Percentiles rank a stretch among this genome's conserved stretches.
Evolutionary conservation across 2,888 invertebrate genomes (phyloP).

Genomic region (Seira ritae): DNA sequence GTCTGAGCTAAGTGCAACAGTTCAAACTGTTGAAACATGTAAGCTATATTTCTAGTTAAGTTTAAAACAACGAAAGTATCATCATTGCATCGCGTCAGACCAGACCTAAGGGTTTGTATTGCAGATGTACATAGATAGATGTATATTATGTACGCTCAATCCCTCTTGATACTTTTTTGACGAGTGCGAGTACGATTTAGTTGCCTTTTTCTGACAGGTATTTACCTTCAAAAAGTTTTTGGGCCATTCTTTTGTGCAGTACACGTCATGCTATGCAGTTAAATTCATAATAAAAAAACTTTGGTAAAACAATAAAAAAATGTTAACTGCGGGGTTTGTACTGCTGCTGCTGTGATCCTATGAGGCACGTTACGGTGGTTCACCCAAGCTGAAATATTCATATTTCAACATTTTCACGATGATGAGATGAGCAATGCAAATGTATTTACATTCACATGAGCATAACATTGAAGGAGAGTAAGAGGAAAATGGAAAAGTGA

Average conservation of each 20-base stretch:
- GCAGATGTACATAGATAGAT: too few relatives aligned
- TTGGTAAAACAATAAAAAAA: constrained; percentile 26
- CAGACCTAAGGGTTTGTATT: neutral
- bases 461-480: too few relatives aligned
- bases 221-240: constrained; percentile 10
- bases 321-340: constrained; percentile 3
- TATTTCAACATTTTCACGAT: constrained; percentile 41
- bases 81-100: too few relatives aligned
- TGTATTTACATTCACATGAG: too few relatives aligned
- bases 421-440: constrained; percentile 5
- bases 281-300: constrained; percentile 9
- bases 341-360: neutral
- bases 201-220: constrained; percentile 27
- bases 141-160: neutral
- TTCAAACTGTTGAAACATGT: neutral
- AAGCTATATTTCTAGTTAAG: neutral
- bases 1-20: neutral
- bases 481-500: too few relatives aligned
- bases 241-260: constrained; percentile 1
- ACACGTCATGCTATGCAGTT: constrained; percentile 37
- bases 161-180: constrained; percentile 33
- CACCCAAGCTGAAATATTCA: constrained; percentile 46
- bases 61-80: neutral
- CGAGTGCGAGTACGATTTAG: constrained; percentile 22
- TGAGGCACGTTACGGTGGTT: constrained; percentile 44